These are phyloP conservation scores for Tenthredo scrophulariae DNA, from an alignment of 2,888 invertebrate genomes.

Conservation along the genomic window DNA sequence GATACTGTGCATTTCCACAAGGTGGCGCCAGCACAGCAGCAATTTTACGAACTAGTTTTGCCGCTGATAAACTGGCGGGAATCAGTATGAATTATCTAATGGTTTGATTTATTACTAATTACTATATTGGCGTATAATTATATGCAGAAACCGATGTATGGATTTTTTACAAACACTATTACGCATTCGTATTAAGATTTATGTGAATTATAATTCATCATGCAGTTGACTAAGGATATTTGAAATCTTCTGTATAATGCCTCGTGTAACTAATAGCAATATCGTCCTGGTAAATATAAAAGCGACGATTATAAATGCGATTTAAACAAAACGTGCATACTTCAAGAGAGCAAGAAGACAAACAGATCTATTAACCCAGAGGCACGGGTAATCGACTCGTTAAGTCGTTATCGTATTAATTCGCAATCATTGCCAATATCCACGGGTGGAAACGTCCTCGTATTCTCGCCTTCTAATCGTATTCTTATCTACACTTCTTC, in stretches of 20 bases:
- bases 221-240: background rate
- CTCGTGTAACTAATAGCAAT: background rate
- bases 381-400: conserved; percentile 27
- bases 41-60: background rate
- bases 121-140: too few species aligned
- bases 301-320: background rate
- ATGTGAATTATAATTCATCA: background rate
- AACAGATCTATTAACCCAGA: conserved; percentile 33
- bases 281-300: background rate
- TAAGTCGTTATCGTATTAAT: conserved; percentile 33
- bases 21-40: conserved; percentile 2
- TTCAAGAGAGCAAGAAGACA: background rate
- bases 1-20: background rate
- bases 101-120: background rate
- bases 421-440: conserved; percentile 29
- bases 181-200: background rate
- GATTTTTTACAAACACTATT: background rate
- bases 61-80: background rate
- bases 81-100: background rate
- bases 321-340: background rate
- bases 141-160: background rate
- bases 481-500: conserved; percentile 5
- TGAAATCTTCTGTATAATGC: background rate
- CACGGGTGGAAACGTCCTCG: conserved; percentile 1
- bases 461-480: conserved; percentile 20